phyloP scores from a whole-genome alignment of 2,113 vertebrate species.

The Litocranius walleri region DNA sequence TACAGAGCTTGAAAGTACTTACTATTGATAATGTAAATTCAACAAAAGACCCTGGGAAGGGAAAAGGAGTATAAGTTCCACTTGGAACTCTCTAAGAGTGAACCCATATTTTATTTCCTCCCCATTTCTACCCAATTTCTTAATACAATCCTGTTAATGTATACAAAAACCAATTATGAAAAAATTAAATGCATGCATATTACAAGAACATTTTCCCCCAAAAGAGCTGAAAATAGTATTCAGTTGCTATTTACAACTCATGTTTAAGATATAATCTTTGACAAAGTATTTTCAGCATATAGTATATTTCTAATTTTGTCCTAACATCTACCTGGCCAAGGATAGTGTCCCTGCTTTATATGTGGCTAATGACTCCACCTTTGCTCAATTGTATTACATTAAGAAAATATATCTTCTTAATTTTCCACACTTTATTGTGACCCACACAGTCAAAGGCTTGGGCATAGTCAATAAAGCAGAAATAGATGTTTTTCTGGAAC shows the following conservation, averaged over 20 bases:
- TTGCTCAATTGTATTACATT: background rate
- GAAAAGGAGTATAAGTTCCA: background rate
- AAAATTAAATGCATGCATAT: slow-evolving; percentile 14
- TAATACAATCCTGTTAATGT: background rate
- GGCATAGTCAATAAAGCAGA: no score
- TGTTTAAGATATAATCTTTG: background rate
- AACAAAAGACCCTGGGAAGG: background rate
- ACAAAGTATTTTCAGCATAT: background rate
- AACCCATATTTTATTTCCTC: background rate
- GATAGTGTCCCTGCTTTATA: background rate
- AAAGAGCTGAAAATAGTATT: slow-evolving; percentile 23
- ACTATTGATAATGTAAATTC: background rate
- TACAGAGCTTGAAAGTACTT: background rate
- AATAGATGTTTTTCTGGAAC: no score
- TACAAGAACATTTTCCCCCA: background rate
- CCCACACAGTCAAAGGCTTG: no score
- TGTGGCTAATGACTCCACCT: background rate
- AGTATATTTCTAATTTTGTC: background rate
- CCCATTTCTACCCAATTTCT: background rate
- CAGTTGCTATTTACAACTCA: background rate
- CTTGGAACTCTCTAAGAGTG: background rate
- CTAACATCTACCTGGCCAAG: background rate
- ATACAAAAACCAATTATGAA: background rate
- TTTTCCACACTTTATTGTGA: background rate
- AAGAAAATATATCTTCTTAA: background rate